Evolutionary conservation across 2,888 invertebrate genomes (phyloP), one percentile per base, ranked within the genome.

Genomic region (Malthinus flaveolus): DNA sequence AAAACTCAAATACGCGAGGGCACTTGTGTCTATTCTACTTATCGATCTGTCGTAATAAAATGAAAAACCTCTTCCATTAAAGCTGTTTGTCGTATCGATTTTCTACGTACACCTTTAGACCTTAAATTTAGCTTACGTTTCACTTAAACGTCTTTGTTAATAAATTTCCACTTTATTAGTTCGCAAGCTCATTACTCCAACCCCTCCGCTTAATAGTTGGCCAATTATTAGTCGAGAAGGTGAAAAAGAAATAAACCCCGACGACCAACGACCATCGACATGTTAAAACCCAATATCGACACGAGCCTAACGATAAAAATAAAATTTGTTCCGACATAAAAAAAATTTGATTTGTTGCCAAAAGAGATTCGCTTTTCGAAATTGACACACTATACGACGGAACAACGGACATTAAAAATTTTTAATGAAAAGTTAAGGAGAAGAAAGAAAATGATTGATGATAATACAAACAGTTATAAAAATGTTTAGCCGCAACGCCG

Each of bases 41-140:
- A 59, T 59, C 59, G 59, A 59, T 59, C 53, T 45, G 47, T n/a
- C n/a, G 15, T 33, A 32, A 36, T 50, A 59, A 54, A 56, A 59
- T 46, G 54, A 32, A 39, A 50, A 50, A 13, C 59, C 49, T 48
- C 54, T 51, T 53, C 54, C 59, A 59, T 59, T 61, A 61, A 49
- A 52, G 52, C 49, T 53, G 56, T 53, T 56, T 53, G 60, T 49
- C 49, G 53, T 52, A 61, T 61, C 56, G 60, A 61, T 61, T 52
- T 49, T 53, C 49, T 49, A 23, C n/a, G n/a, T n/a, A n/a, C n/a
- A n/a, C n/a, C n/a, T n/a, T n/a, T 42, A 56, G 35, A 56, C 56
- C 60, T 60, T 52, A 52, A 59, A 56, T 60, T 56, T 60, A 37
- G 59, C 55, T 55, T 51, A 55, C 55, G 59, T 55, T 54, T 47